Percentiles rank a stretch among this genome's conserved stretches.
phyloP scores from a whole-genome alignment of 2,888 invertebrate species.

The Zele albiditarsus region DNA sequence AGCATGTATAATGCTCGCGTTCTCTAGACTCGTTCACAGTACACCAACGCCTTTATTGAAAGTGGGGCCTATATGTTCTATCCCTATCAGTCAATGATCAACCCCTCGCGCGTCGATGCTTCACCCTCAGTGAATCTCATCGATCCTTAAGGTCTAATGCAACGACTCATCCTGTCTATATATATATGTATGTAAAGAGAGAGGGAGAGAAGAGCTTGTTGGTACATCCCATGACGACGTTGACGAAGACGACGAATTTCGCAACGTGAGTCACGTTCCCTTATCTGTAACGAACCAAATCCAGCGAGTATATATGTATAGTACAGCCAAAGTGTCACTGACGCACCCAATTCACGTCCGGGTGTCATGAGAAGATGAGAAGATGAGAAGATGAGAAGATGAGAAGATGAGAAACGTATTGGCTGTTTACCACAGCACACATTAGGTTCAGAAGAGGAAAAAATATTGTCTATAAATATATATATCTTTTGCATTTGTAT shows the following conservation, averaged over 20 bases:
- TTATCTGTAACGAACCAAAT: slow-evolving; percentile 48
- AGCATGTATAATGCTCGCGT: background rate
- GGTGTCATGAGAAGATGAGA: background rate
- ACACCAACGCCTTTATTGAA: background rate
- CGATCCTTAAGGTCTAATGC: background rate
- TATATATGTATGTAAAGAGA: background rate
- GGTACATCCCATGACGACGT: background rate
- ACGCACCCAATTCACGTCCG: slow-evolving; percentile 17
- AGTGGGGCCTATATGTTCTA: background rate
- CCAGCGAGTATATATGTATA: slow-evolving; percentile 32
- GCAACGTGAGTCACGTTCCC: slow-evolving; percentile 47
- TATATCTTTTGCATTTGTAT: too few species aligned
- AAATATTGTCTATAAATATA: background rate
- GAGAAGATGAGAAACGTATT: slow-evolving; percentile 30
- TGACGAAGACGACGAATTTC: slow-evolving; percentile 2
- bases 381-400: slow-evolving; percentile 22
- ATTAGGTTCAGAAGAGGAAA: background rate
- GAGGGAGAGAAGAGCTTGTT: background rate
- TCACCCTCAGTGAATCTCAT: slow-evolving; percentile 6
- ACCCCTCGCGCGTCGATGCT: slow-evolving; percentile 6
- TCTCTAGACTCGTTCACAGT: slow-evolving; percentile 5
- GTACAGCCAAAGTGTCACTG: slow-evolving; percentile 28
- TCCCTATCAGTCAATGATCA: slow-evolving; percentile 11
- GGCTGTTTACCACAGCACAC: background rate
- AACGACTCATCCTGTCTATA: slow-evolving; percentile 2